Evolutionary conservation across 2,888 invertebrate species (phyloP).

Genomic region (Junonia oenone): DNA sequence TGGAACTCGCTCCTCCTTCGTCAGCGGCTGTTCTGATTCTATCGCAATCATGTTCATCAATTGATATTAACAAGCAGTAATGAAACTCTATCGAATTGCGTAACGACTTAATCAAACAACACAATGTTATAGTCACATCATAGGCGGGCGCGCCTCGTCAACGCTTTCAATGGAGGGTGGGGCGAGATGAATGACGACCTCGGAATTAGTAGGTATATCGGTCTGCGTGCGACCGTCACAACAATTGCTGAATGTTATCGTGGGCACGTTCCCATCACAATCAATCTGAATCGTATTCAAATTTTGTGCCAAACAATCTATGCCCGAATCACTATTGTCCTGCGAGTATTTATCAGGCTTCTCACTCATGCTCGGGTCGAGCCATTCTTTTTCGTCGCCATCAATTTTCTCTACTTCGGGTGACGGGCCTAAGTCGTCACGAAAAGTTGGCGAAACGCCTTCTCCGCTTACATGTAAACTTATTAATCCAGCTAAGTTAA

Average conservation of each 20-base stretch:
- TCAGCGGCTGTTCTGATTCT: slow-evolving; percentile 63
- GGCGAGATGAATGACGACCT: slow-evolving; percentile 60
- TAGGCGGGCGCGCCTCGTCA: slow-evolving; percentile 70
- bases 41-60: slow-evolving; percentile 63
- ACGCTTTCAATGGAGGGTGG: slow-evolving; percentile 66
- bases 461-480: slow-evolving; percentile 61
- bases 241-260: slow-evolving; percentile 74
- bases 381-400: slow-evolving; percentile 72
- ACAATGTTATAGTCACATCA: slow-evolving; percentile 51
- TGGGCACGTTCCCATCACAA: slow-evolving; percentile 61
- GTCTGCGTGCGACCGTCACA: slow-evolving; percentile 54
- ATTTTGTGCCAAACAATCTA: slow-evolving; percentile 58
- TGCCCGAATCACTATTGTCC: slow-evolving; percentile 40
- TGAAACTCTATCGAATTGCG: slow-evolving; percentile 8
- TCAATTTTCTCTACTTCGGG: slow-evolving; percentile 49
- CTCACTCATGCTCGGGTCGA: slow-evolving; percentile 65
- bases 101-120: slow-evolving; percentile 18
- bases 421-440: slow-evolving; percentile 49
- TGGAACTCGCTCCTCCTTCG: slow-evolving; percentile 56
- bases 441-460: slow-evolving; percentile 49
- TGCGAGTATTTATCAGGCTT: slow-evolving; percentile 49
- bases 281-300: slow-evolving; percentile 57
- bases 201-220: slow-evolving; percentile 52
- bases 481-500: slow-evolving; percentile 64
- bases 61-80: slow-evolving; percentile 18